phyloP scores from a whole-genome alignment of 1,140 invertebrate genomes.

The Cotesia chilonis region DNA sequence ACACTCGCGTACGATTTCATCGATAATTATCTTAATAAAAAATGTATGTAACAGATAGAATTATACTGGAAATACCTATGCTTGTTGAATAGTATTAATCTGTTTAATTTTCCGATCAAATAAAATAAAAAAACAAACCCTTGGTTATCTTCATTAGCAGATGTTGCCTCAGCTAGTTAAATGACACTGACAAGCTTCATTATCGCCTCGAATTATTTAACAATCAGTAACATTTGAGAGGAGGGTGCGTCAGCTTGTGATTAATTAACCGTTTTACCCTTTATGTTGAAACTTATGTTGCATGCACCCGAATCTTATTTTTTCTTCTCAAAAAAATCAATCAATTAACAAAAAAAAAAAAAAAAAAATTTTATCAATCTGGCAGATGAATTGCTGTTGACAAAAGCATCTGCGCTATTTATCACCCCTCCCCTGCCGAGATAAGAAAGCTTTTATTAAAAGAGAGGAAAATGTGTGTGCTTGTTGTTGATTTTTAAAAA shows the following conservation, averaged over 20 bases:
- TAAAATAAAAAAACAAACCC: not conserved
- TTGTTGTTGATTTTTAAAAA: slow-evolving; percentile 7
- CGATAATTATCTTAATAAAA: not conserved
- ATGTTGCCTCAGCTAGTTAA: not conserved
- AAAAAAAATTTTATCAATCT: too few relatives aligned
- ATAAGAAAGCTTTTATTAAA: not conserved
- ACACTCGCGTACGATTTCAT: not conserved
- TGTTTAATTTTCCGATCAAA: not conserved
- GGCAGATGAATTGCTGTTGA: too few relatives aligned
- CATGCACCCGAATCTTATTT: too few relatives aligned
- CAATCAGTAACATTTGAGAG: not conserved
- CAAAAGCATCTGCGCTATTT: too few relatives aligned
- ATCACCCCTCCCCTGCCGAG: not conserved
- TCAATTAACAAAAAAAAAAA: too few relatives aligned
- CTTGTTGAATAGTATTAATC: not conserved
- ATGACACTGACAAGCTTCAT: slow-evolving; percentile 10
- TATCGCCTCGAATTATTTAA: slow-evolving; percentile 11
- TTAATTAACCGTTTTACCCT: not conserved
- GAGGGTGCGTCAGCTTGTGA: slow-evolving; percentile 6
- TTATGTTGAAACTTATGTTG: not conserved
- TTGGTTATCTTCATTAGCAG: not conserved
- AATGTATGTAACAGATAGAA: too few relatives aligned
- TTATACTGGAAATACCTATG: too few relatives aligned
- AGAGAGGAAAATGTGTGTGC: not conserved
- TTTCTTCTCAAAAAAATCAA: too few relatives aligned